A percentile compares a stretch with the other conserved stretches of the same genome.
Conservation (phyloP, 2,888 invertebrate species). For the Spisula subtruncata region DNA sequence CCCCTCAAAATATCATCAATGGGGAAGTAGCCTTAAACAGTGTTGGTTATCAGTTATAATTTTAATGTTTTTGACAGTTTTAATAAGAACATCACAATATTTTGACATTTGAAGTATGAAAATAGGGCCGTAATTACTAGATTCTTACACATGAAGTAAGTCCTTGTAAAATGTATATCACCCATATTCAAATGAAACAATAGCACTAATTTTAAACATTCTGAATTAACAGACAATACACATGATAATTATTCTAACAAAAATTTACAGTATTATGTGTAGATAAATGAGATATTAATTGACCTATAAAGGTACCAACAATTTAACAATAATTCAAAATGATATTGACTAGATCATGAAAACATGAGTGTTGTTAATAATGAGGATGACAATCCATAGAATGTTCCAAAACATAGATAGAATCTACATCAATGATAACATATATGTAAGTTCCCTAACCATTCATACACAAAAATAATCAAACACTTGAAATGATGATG, state of each 20-base stretch:
- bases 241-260: not conserved
- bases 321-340: not conserved
- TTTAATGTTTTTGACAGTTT: not conserved
- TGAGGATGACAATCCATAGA: not conserved
- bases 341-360: not conserved
- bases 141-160: no score
- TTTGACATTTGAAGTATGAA: not conserved
- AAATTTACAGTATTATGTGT: not conserved
- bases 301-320: not conserved
- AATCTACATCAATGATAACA: not conserved
- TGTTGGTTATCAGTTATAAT: no score
- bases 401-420: not conserved
- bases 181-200: no score
- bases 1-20: not conserved
- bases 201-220: not conserved
- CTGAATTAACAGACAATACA: not conserved
- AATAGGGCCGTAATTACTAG: no score
- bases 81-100: not conserved
- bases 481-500: not conserved
- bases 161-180: no score
- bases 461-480: not conserved
- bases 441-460: not conserved
- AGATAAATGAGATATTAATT: not conserved
- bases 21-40: no score
- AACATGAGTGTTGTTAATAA: not conserved